Percentiles rank a stretch among this genome's conserved stretches.
Conservation (phyloP, 2,888 invertebrate species). For the Eupithecia subfuscata region DNA sequence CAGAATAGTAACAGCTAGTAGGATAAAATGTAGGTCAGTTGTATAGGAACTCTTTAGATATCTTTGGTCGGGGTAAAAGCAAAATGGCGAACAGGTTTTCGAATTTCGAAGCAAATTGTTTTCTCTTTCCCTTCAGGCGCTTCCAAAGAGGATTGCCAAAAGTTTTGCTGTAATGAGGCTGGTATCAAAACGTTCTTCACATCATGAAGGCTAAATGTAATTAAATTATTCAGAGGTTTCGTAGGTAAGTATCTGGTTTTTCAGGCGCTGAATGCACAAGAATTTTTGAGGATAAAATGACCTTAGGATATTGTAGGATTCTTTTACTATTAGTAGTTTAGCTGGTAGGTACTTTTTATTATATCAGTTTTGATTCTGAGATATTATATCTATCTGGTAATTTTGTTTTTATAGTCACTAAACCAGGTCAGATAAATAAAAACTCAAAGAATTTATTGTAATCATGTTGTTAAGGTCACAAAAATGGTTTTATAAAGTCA, state of each 20-base stretch:
- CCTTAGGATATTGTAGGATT: not conserved
- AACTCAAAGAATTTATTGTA: slow-evolving; percentile 11
- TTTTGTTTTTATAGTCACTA: not conserved
- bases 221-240: not conserved
- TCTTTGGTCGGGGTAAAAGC: slow-evolving; percentile 57
- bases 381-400: not conserved
- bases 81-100: slow-evolving; percentile 75
- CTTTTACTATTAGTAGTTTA: not conserved
- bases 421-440: slow-evolving; percentile 5
- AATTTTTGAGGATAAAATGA: not conserved
- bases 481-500: slow-evolving; percentile 19
- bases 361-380: not conserved
- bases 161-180: not conserved
- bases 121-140: slow-evolving; percentile 65
- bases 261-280: not conserved
- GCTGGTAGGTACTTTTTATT: not conserved
- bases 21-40: slow-evolving; percentile 57
- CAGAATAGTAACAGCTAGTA: slow-evolving; percentile 32
- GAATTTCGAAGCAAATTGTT: slow-evolving; percentile 72
- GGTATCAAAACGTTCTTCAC: not conserved
- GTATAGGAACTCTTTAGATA: slow-evolving; percentile 24
- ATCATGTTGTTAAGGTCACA: slow-evolving; percentile 4
- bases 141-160: slow-evolving; percentile 17
- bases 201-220: not conserved
- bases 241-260: not conserved